Conservation (phyloP, 2,113 vertebrate genomes). For the Coreoperca whiteheadi region DNA sequence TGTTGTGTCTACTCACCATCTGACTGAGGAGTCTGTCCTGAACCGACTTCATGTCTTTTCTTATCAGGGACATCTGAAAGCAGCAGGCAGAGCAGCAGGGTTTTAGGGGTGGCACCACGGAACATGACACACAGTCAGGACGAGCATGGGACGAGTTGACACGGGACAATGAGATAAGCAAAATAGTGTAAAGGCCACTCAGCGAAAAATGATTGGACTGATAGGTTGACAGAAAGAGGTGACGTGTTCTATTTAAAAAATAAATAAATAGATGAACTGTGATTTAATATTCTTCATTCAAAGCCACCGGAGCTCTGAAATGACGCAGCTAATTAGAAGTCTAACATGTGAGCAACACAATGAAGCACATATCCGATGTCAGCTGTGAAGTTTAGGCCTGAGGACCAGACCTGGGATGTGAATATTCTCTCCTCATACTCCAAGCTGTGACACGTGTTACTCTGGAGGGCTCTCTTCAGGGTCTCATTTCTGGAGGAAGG, state of each 20-base stretch:
- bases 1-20: constrained; percentile 78
- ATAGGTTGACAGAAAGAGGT: background rate
- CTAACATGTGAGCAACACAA: constrained; percentile 8
- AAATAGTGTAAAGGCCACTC: constrained; percentile 19
- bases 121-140: constrained; percentile 22
- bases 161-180: constrained; percentile 37
- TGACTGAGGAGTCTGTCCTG: constrained; percentile 83
- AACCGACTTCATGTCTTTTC: constrained; percentile 82
- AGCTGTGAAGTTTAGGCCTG: constrained; percentile 4
- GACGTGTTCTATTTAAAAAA: background rate
- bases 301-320: background rate
- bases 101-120: constrained; percentile 8
- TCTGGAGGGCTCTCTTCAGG: constrained; percentile 74
- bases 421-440: constrained; percentile 81
- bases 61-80: constrained; percentile 84
- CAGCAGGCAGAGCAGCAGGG: constrained; percentile 40
- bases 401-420: constrained; percentile 79
- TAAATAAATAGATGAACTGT: background rate
- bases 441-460: constrained; percentile 55
- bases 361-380: constrained; percentile 21
- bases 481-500: constrained; percentile 68
- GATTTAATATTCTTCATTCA: background rate
- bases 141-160: constrained; percentile 13
- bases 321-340: background rate
- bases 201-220: constrained; percentile 16